Percentiles rank a stretch among this genome's conserved stretches.
phyloP scores from a whole-genome alignment of 2,113 vertebrate species.

The Chaetops frenatus region DNA sequence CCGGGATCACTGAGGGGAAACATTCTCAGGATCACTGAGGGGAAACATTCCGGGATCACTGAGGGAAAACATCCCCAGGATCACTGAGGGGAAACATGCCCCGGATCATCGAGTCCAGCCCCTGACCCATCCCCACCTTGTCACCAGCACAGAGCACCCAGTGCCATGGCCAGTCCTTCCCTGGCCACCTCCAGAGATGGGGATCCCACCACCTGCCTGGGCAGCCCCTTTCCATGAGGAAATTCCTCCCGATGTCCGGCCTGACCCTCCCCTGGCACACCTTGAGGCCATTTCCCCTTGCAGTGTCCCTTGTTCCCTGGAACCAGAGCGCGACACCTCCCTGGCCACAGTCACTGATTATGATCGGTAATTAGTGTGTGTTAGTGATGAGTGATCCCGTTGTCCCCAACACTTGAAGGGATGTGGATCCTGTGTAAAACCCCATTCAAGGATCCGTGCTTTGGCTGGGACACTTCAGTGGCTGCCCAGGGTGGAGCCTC shows the following conservation, averaged over 20 bases:
- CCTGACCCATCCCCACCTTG: rapidly evolving
- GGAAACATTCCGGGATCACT: no score
- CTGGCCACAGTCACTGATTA: rapidly evolving
- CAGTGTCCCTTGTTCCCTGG: not conserved
- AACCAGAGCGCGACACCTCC: rapidly evolving
- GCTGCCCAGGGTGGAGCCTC: not conserved
- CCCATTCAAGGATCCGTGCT: not conserved
- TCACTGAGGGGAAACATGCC: not conserved
- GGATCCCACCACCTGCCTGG: not conserved
- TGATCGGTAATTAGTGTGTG: not conserved
- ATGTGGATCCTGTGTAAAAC: not conserved
- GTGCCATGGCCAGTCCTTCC: not conserved
- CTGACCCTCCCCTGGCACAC: no score
- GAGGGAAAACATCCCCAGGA: no score
- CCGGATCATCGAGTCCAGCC: rapidly evolving
- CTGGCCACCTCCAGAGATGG: not conserved
- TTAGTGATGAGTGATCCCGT: not conserved
- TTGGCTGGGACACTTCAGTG: not conserved
- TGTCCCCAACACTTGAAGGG: not conserved
- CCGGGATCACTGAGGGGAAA: not conserved
- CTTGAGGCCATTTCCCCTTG: rapidly evolving
- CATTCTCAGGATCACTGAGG: no score
- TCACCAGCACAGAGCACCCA: not conserved
- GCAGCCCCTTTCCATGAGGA: not conserved
- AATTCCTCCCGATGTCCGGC: not conserved